These are phyloP conservation scores for Ceyx margarethae DNA, from an alignment of 2,113 vertebrate genomes.

Conservation along the genomic window DNA sequence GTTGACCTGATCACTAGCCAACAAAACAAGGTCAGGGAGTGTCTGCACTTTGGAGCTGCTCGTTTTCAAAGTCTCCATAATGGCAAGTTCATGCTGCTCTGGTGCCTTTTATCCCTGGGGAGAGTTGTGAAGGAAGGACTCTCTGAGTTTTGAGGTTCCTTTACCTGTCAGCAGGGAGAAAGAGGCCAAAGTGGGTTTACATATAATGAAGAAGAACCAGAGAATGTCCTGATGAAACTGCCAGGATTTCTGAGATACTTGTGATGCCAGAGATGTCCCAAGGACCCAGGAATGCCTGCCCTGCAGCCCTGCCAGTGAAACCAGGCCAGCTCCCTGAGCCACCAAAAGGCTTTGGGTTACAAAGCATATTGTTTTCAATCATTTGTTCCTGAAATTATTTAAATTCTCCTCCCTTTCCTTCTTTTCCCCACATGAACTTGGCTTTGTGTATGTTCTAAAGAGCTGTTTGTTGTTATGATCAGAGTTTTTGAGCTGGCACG, in stretches of 20 bases:
- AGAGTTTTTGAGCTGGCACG: background rate
- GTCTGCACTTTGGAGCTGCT: background rate
- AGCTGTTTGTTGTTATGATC: conserved; percentile 12
- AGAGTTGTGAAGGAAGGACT: background rate
- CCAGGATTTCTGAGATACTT: background rate
- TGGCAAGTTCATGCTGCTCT: background rate
- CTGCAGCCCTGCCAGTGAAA: background rate
- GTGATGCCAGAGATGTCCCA: background rate
- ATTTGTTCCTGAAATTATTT: conserved; percentile 36
- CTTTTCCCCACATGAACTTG: conserved; percentile 11
- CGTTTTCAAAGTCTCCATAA: background rate
- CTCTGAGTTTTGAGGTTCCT: background rate
- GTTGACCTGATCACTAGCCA: conserved; percentile 14
- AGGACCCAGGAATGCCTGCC: background rate
- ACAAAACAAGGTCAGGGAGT: conserved; percentile 25
- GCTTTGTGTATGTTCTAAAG: conserved; percentile 5
- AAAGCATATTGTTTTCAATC: conserved; percentile 7
- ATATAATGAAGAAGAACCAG: background rate
- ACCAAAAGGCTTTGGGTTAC: background rate
- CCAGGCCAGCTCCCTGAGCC: background rate
- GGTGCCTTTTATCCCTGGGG: background rate
- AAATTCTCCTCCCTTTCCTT: conserved; percentile 56
- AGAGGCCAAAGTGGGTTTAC: background rate
- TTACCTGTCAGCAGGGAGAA: background rate
- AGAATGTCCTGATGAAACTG: background rate